Evolutionary conservation across 2,888 invertebrate genomes (phyloP).

Genomic region (Gonocerus acuteangulatus): DNA sequence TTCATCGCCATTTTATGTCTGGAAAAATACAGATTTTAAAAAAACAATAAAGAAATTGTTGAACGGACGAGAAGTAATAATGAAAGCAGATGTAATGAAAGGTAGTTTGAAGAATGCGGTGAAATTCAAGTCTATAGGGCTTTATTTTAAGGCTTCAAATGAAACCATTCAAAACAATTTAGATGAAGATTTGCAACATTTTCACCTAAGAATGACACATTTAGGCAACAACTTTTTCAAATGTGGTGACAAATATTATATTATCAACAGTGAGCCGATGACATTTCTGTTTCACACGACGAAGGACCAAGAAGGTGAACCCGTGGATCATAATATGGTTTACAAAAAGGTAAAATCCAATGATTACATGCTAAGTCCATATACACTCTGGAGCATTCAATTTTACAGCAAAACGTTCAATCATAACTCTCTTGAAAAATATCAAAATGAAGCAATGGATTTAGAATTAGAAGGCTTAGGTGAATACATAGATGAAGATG

Average conservation of each 20-base stretch:
- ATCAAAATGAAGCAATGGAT: neutral
- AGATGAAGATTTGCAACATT: neutral
- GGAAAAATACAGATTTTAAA: neutral
- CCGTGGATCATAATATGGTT: neutral
- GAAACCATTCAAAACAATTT: neutral
- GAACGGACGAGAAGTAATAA: neutral
- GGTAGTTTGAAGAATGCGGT: neutral
- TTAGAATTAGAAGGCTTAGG: neutral
- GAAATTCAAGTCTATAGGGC: conserved; percentile 5
- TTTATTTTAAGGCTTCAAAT: neutral
- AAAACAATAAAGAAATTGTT: conserved; percentile 3
- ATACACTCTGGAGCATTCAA: conserved; percentile 3
- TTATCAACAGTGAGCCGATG: neutral
- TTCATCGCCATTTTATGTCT: neutral
- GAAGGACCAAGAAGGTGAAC: neutral
- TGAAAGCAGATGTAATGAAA: conserved; percentile 5
- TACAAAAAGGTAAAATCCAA: neutral
- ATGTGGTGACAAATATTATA: conserved; percentile 5
- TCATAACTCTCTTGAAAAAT: neutral
- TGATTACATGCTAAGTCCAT: conserved; percentile 2
- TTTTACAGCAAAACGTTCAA: neutral
- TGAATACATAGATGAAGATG: neutral
- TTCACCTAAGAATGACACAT: neutral
- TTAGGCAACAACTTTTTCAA: neutral
- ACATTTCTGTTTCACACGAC: neutral